Evolutionary conservation across 2,113 vertebrate genomes (phyloP).

Genomic region (Shinisaurus crocodilurus): DNA sequence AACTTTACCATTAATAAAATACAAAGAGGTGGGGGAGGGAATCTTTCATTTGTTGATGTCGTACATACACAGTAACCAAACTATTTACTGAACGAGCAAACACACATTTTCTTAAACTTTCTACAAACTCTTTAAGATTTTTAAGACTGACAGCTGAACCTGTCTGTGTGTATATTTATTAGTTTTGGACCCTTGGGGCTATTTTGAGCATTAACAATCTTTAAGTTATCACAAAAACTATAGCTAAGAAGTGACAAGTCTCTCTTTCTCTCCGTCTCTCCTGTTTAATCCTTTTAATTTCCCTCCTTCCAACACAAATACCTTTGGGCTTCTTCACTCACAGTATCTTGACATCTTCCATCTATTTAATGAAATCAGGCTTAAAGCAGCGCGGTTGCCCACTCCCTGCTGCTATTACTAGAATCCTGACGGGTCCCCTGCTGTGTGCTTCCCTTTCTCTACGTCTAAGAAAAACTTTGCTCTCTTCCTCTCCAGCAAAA

Average conservation of each 20-base stretch:
- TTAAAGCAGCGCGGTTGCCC: constrained; percentile 8
- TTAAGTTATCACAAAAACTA: constrained; percentile 60
- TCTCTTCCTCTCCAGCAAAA: constrained; percentile 12
- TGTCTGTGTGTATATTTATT: constrained; percentile 48
- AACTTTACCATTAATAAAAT: constrained; percentile 22
- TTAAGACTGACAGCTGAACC: constrained; percentile 60
- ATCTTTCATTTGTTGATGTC: constrained; percentile 16
- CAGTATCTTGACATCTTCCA: background rate
- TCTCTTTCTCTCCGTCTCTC: background rate
- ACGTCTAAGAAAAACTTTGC: background rate
- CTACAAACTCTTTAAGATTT: constrained; percentile 32
- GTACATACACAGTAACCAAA: background rate
- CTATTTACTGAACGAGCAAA: constrained; percentile 30
- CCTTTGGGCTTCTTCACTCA: constrained; percentile 19
- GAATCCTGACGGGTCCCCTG: background rate
- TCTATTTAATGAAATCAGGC: constrained; percentile 26
- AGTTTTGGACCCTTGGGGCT: constrained; percentile 55
- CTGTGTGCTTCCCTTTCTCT: constrained; percentile 26
- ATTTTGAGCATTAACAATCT: constrained; percentile 68
- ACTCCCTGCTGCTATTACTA: constrained; percentile 9
- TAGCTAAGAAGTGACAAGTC: constrained; percentile 56
- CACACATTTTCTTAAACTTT: constrained; percentile 41
- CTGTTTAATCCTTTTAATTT: constrained; percentile 53
- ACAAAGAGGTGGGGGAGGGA: background rate
- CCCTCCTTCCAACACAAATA: constrained; percentile 21